These are phyloP conservation scores for Drosophila vallismaia DNA, from an alignment of 2,888 invertebrate genomes.

Conservation along the genomic window DNA sequence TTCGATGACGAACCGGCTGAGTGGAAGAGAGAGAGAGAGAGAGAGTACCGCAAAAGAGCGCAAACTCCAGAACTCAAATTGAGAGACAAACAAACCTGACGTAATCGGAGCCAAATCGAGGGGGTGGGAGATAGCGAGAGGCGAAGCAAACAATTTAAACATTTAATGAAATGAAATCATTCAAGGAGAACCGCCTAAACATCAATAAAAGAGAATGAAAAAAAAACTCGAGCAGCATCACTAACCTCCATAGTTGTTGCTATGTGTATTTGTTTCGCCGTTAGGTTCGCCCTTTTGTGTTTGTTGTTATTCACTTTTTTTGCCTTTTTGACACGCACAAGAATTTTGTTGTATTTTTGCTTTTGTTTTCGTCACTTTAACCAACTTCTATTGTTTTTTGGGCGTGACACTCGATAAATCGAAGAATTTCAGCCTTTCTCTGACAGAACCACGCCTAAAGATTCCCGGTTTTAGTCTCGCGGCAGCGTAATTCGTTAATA, in stretches of 20 bases:
- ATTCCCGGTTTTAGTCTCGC: conserved; percentile 13
- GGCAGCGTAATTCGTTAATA: conserved; percentile 64
- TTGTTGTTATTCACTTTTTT: conserved; percentile 50
- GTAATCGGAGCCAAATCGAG: conserved; percentile 59
- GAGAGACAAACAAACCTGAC: conserved; percentile 61
- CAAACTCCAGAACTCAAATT: conserved; percentile 67
- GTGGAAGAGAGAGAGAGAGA: background rate
- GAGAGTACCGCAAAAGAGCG: conserved; percentile 51
- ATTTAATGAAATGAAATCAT: conserved; percentile 69
- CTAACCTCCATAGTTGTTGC: conserved; percentile 73
- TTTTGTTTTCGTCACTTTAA: conserved; percentile 23
- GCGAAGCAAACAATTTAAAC: conserved; percentile 43
- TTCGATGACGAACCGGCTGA: conserved; percentile 23
- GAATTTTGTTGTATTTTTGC: conserved; percentile 39
- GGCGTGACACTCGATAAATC: conserved; percentile 68
- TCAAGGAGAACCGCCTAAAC: conserved; percentile 65
- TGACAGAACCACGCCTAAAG: conserved; percentile 26
- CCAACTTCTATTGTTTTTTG: conserved; percentile 45
- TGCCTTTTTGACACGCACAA: conserved; percentile 59
- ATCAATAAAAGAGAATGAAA: too few species aligned
- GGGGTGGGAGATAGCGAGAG: conserved; percentile 36
- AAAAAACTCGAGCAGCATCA: conserved; percentile 40
- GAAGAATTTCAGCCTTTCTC: conserved; percentile 24
- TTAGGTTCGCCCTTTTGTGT: conserved; percentile 46
- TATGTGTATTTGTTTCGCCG: conserved; percentile 20